Percentiles rank a stretch among this genome's conserved stretches.
Evolutionary conservation across 2,888 invertebrate genomes (phyloP).

Genomic region (Oscheius sp.): DNA sequence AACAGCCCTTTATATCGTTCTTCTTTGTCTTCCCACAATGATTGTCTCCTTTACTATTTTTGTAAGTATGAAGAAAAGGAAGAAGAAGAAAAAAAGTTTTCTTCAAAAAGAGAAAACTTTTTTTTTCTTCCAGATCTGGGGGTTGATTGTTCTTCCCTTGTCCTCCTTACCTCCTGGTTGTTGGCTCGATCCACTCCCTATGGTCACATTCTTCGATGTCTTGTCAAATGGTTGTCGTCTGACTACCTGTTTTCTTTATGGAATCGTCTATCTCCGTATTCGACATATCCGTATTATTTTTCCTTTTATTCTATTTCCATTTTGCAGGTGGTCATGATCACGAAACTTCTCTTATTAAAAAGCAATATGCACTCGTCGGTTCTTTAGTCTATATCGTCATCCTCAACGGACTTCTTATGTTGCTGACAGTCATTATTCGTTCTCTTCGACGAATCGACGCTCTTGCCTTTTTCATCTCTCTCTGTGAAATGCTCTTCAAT

Average conservation of each 20-base stretch:
- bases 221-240: neutral
- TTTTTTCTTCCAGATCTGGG: neutral
- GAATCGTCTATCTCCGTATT: neutral
- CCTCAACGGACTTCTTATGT: neutral
- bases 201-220: slow-evolving; percentile 2
- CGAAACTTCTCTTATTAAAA: neutral
- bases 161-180: neutral
- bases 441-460: neutral
- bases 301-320: neutral
- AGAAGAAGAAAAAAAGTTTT: no score
- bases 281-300: neutral
- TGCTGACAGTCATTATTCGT: neutral
- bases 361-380: neutral
- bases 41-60: neutral
- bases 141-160: neutral
- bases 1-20: neutral
- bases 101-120: neutral
- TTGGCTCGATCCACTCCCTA: neutral
- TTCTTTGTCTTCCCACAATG: neutral
- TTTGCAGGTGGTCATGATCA: neutral
- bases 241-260: neutral
- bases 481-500: neutral
- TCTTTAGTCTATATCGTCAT: neutral
- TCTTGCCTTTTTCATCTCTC: neutral
- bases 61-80: no score